phyloP scores from a whole-genome alignment of 2,797 vertebrate species.

The Rhinella marina region DNA sequence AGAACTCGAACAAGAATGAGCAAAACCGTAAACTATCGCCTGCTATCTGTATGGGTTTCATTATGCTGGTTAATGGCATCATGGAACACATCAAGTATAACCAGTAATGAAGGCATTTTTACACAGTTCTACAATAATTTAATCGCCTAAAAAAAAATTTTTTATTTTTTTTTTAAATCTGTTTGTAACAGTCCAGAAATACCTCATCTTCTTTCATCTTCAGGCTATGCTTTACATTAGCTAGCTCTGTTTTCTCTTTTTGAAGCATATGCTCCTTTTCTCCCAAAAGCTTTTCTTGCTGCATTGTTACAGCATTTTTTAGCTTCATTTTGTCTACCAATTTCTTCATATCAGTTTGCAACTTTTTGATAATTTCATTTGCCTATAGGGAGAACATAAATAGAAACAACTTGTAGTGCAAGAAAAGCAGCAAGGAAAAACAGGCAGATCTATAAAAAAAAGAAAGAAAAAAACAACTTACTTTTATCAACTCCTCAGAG shows the following conservation, averaged over 20 bases:
- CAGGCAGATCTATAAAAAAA: neutral
- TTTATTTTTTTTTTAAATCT: neutral
- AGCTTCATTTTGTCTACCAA: constrained; percentile 62
- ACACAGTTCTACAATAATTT: too few species aligned
- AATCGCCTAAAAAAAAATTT: too few species aligned
- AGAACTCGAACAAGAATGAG: too few species aligned
- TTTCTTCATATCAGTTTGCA: constrained; percentile 59
- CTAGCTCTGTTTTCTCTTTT: constrained; percentile 50
- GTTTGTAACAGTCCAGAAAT: neutral
- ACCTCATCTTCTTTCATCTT: constrained; percentile 60
- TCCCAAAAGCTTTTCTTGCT: constrained; percentile 58
- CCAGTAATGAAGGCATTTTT: too few species aligned
- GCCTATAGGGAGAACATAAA: constrained; percentile 24
- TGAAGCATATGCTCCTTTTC: constrained; percentile 54
- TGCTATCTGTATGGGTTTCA: too few species aligned
- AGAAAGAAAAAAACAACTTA: too few species aligned
- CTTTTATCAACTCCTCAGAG: constrained; percentile 62
- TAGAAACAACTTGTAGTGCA: neutral
- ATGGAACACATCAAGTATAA: too few species aligned
- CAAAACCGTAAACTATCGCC: too few species aligned
- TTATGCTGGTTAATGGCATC: too few species aligned
- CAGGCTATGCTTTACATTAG: constrained; percentile 25
- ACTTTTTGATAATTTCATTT: constrained; percentile 65
- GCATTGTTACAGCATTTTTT: constrained; percentile 50
- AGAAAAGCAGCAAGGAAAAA: neutral